These are phyloP conservation scores for Oasisia sp. DNA, from an alignment of 2,888 invertebrate species.

Conservation along the genomic window DNA sequence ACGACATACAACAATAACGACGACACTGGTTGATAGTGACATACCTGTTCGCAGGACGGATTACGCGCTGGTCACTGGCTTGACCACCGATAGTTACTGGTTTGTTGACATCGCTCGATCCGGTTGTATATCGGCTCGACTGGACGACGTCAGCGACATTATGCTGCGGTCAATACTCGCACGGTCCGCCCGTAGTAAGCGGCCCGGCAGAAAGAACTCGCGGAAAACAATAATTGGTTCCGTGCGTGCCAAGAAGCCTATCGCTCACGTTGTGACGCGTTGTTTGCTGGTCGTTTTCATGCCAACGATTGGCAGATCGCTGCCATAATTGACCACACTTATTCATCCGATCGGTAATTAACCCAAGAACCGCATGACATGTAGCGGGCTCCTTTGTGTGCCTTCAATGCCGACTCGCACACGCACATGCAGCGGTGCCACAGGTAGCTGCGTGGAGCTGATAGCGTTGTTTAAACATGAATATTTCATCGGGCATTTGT, in stretches of 20 bases:
- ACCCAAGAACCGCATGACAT: neutral
- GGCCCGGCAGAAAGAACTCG: neutral
- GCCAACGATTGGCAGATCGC: neutral
- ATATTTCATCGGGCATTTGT: neutral
- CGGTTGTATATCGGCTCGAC: neutral
- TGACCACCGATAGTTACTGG: neutral
- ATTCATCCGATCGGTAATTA: conserved; percentile 4
- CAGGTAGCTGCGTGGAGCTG: neutral
- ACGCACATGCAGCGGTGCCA: neutral
- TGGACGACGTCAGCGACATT: neutral
- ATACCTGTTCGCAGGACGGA: neutral
- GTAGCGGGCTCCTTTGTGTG: neutral
- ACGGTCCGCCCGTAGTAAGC: neutral
- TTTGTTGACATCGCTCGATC: neutral
- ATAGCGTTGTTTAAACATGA: neutral
- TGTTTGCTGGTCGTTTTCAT: neutral
- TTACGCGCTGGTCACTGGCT: neutral
- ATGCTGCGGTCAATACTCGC: neutral
- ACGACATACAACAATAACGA: neutral
- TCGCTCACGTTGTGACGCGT: neutral
- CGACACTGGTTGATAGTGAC: neutral
- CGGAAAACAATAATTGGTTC: neutral
- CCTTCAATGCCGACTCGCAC: neutral
- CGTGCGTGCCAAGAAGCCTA: neutral
- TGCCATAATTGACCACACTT: neutral